phyloP scores from a whole-genome alignment of 2,797 vertebrate genomes.

The Sebastes variabilis region DNA sequence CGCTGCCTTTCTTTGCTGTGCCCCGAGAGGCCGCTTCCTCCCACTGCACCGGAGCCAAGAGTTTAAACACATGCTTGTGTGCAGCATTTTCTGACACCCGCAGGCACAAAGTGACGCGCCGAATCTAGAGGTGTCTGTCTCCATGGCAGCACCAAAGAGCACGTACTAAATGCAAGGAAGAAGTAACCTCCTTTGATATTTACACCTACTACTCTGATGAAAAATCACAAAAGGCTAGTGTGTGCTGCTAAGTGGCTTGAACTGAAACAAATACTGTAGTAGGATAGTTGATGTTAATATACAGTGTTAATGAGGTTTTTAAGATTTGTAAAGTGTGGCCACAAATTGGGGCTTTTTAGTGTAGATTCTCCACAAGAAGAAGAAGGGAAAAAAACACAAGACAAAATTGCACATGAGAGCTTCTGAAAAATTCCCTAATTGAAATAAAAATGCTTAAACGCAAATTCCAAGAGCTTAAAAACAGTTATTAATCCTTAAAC shows the following conservation, averaged over 20 bases:
- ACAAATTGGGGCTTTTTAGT: background rate
- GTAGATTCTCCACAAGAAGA: background rate
- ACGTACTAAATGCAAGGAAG: slow-evolving; percentile 41
- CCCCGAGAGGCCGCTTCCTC: slow-evolving; percentile 61
- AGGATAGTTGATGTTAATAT: background rate
- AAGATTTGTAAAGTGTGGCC: background rate
- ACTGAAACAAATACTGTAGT: slow-evolving; percentile 2
- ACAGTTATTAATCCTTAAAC: slow-evolving; percentile 33
- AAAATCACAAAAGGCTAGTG: slow-evolving; percentile 32
- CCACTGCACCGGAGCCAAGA: slow-evolving; percentile 58
- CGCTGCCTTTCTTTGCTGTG: slow-evolving; percentile 46
- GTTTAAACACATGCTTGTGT: slow-evolving; percentile 66
- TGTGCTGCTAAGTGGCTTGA: slow-evolving; percentile 1
- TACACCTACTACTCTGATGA: slow-evolving; percentile 25
- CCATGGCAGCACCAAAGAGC: slow-evolving; percentile 63
- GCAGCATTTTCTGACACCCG: slow-evolving; percentile 65
- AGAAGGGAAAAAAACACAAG: background rate
- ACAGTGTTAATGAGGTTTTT: background rate
- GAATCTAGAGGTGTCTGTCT: slow-evolving; percentile 70
- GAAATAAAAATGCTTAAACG: background rate
- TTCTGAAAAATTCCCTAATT: background rate
- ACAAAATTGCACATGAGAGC: background rate
- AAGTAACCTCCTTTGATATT: slow-evolving; percentile 38
- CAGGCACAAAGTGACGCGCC: slow-evolving; percentile 55
- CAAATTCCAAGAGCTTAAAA: slow-evolving; percentile 23